Base-by-base conservation (phyloP, 2,888 invertebrate genomes). In the Pterostichus madidus region DNA sequence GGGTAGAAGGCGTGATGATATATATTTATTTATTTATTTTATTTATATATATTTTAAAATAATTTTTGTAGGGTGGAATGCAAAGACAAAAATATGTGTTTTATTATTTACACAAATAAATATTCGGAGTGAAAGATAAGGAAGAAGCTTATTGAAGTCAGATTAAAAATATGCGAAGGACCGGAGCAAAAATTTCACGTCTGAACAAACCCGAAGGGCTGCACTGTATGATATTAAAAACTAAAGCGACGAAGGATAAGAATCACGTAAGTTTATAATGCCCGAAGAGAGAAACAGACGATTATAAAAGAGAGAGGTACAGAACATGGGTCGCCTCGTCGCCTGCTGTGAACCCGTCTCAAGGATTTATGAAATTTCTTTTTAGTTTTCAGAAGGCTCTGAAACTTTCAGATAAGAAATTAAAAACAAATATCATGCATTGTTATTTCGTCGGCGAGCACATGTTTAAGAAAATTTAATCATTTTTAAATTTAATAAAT, bases 261-360 rank as follows among this genome's bases (percentile, higher is more conserved):
- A 81, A 75, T 81, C 81, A 81, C 81, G 81, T 81, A 81, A 81
- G 81, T 81, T 81, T 81, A 81, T 81, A 81, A 81, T 81, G 81
- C 81, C 39, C 11, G 61, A 73, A 81, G 75, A 75, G 39, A 44
- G 80, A 71, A 35, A 56, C 11, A 73, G 75, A 24, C 44, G 53
- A 61, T 49, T 10, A 32, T 32, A 64, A 8, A 52, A 32, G 31
- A 75, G 52, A 71, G 75, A 31, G 5, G 64, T 31, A 13, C 8
- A 64, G 8, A 64, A 64, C 56, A 56, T 32, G 64, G 35, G 64
- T 31, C 32, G 32, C 75, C 52, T 15, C n/a, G 64, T 31, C 32
- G 32, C 75, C 52, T 15, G 44, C 73, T 17, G 10, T 49, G 73
- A 52, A 52, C 73, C 53, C 80, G 80, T 52, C 80, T 80, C 46